Percentiles rank a stretch among this genome's conserved stretches.
These are phyloP conservation scores for Syrmaticus mikado DNA, from an alignment of 2,113 vertebrate species.

Conservation along the genomic window DNA sequence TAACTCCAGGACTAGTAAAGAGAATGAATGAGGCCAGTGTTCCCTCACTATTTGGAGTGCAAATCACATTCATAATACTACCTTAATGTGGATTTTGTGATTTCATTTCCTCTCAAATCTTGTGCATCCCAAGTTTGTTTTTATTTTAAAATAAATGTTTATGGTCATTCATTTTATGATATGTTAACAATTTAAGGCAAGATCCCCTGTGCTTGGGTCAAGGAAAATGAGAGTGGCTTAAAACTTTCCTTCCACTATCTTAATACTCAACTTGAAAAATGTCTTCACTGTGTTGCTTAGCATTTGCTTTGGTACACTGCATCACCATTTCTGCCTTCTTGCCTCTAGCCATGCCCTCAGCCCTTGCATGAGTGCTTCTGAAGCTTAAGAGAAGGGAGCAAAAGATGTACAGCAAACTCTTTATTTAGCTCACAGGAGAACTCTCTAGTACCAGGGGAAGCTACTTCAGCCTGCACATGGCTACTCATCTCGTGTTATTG, in stretches of 20 bases:
- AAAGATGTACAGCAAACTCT: fast-evolving
- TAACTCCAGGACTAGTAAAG: background rate
- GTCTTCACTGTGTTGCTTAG: background rate
- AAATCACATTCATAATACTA: conserved; percentile 23
- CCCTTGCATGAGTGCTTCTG: background rate
- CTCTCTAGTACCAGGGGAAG: background rate
- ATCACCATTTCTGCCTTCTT: background rate
- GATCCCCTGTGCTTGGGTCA: background rate
- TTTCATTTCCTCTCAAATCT: conserved; percentile 50
- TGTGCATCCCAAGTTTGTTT: background rate
- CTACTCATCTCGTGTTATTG: background rate
- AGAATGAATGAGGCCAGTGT: background rate
- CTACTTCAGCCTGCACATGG: background rate
- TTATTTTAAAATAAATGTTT: conserved; percentile 44
- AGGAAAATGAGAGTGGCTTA: background rate
- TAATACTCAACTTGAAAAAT: background rate
- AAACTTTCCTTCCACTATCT: background rate
- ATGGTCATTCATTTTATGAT: conserved; percentile 27
- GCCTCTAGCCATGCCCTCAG: conserved; percentile 50
- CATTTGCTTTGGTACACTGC: conserved; percentile 40
- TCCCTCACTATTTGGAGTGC: conserved; percentile 1
- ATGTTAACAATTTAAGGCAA: conserved; percentile 12
- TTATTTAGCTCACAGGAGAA: background rate
- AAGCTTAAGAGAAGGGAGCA: background rate
- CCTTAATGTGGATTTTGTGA: conserved; percentile 24